Evolutionary conservation across 1,140 invertebrate species (phyloP).

Genomic region (Sogatella furcifera): DNA sequence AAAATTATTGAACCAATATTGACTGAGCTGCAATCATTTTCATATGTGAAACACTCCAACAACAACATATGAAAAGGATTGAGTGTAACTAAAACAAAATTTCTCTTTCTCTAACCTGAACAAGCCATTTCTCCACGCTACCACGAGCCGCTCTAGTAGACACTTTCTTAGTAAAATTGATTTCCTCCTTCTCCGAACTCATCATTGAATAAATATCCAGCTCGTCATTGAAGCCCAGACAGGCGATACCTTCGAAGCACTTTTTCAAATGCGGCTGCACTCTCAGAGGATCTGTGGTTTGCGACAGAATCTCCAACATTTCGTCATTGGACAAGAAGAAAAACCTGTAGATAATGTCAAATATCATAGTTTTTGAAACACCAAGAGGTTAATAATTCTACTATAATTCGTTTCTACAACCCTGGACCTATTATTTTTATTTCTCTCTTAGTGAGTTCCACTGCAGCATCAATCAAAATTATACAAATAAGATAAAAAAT

Average conservation of each 20-base stretch:
- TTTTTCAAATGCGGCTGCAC: constrained; percentile 89
- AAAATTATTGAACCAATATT: no score
- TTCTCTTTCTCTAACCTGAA: constrained; percentile 42
- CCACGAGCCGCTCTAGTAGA: constrained; percentile 70
- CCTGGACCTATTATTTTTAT: no score
- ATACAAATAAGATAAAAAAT: no score
- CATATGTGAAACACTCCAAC: no score
- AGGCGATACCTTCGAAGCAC: constrained; percentile 74
- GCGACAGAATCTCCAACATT: constrained; percentile 88
- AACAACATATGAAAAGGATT: no score
- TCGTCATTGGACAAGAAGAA: constrained; percentile 95
- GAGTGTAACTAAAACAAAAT: no score
- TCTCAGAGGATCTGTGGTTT: constrained; percentile 76
- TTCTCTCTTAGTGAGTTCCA: no score
- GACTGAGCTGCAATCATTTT: no score
- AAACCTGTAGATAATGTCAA: constrained; percentile 59
- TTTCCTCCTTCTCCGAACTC: constrained; percentile 72
- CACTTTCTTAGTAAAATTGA: constrained; percentile 56
- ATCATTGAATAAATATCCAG: constrained; percentile 76
- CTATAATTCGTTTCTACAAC: no score
- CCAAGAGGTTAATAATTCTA: no score
- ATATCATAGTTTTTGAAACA: no score
- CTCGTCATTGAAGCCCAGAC: constrained; percentile 59
- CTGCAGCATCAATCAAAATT: no score
- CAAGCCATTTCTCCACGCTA: constrained; percentile 87